Evolutionary conservation across 2,113 vertebrate genomes (phyloP), one percentile per base, ranked within the genome.

Genomic region (Ibidorhyncha struthersii): DNA sequence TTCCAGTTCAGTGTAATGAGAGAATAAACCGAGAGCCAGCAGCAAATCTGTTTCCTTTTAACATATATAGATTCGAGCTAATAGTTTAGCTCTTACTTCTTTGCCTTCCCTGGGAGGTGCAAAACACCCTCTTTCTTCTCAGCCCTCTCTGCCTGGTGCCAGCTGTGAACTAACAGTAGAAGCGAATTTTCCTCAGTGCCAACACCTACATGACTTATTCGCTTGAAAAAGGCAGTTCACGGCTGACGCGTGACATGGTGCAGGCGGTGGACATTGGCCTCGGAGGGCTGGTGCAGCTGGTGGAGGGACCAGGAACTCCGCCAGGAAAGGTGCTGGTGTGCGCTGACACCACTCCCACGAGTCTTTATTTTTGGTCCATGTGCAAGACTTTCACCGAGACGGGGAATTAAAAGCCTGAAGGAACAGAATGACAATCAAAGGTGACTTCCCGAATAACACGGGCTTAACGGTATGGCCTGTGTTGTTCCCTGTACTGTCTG

Each of bases 31-130:
- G 38, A 91, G 90, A 85, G 73, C 81, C 91, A 70, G 91, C 87
- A 97, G 84, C 43, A 91, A 97, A 93, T 96, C 94, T 69, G 36
- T 65, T 96, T 80, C 84, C 81, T 79, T 86, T 61, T 67, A 36
- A 49, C 65, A 38, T 25, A 13, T 6, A 72, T 8, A 34, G 93
- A 77, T 52, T 26, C 2, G 8, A 96, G 91, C 69, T 91, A 81
- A 93, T 70, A 80, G 88, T 61, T 84, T 3, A 81, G 70, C 81
- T 91, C 73, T 94, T 59, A 43, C 72, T 95, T 63, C 91, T 58
- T 56, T 56, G 82, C 90, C 77, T 82, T 50, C 81, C 81, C 87
- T 6, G 61, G 55, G 95, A 95, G 90, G 58, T 56, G 82, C 82
- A 85, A 43, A 84, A 94, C 49, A 26, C 66, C 81, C 15, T 86